These are phyloP conservation scores for Drosophila subquinaria DNA, from an alignment of 2,888 invertebrate species.

Conservation along the genomic window DNA sequence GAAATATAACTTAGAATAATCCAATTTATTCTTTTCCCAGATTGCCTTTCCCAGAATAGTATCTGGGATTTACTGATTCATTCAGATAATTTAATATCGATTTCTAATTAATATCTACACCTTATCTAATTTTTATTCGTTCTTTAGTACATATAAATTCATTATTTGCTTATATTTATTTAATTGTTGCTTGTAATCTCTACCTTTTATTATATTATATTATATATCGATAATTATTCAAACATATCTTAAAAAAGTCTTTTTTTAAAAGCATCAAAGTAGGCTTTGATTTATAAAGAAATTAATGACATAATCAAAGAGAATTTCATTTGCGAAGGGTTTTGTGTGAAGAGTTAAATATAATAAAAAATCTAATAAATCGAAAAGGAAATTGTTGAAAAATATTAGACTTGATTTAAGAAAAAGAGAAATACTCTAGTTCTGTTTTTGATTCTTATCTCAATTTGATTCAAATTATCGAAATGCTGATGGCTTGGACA, in stretches of 20 bases:
- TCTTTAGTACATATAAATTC: too few relatives aligned
- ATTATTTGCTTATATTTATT: too few relatives aligned
- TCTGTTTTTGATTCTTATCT: not conserved
- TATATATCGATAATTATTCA: constrained; percentile 23
- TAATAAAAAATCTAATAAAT: not conserved
- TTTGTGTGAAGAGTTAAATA: not conserved
- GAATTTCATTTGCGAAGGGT: constrained; percentile 22
- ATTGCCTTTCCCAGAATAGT: too few relatives aligned
- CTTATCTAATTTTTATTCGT: too few relatives aligned
- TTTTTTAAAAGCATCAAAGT: constrained; percentile 15
- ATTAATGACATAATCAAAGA: constrained; percentile 15
- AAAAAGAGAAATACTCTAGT: not conserved
- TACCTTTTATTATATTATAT: too few relatives aligned
- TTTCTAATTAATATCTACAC: too few relatives aligned
- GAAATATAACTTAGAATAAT: too few relatives aligned
- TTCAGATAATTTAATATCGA: too few relatives aligned
- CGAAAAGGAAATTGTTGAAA: constrained; percentile 1
- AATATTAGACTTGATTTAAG: not conserved
- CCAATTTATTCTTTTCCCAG: too few relatives aligned
- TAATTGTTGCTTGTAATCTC: not conserved
- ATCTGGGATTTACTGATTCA: too few relatives aligned
- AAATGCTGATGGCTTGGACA: constrained; percentile 53
- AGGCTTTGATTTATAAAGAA: constrained; percentile 23
- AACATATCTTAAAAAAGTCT: not conserved
- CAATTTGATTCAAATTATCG: not conserved